Evolutionary conservation across 2,113 vertebrate genomes (phyloP).

Genomic region (Castor canadensis): DNA sequence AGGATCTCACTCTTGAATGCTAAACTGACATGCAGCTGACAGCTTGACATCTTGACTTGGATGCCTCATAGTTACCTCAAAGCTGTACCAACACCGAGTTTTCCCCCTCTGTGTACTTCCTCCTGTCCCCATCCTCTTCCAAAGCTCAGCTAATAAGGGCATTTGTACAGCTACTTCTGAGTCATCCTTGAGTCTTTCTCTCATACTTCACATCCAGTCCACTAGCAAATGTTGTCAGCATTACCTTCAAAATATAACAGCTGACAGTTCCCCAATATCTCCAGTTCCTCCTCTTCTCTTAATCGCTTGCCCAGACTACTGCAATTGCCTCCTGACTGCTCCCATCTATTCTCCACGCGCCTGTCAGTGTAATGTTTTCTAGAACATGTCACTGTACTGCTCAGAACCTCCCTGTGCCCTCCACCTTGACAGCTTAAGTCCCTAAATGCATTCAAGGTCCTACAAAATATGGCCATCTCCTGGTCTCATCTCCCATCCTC

Average conservation of each 20-base stretch:
- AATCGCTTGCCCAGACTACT: neutral
- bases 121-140: slow-evolving; percentile 18
- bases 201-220: neutral
- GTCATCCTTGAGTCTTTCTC: slow-evolving; percentile 2
- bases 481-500: neutral
- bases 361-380: neutral
- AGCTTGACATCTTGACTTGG: neutral
- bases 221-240: slow-evolving; percentile 14
- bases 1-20: neutral
- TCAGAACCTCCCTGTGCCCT: neutral
- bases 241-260: neutral
- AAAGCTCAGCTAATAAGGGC: neutral
- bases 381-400: neutral
- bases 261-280: neutral
- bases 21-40: slow-evolving; percentile 2
- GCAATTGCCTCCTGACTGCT: neutral
- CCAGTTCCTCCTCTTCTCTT: neutral
- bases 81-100: neutral
- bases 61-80: neutral
- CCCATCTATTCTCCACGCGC: neutral
- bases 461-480: neutral
- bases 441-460: neutral
- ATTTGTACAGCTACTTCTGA: neutral
- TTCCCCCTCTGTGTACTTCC: neutral
- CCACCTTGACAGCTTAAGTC: neutral